Percentiles rank a stretch among this genome's conserved stretches.
Evolutionary conservation across 2,113 vertebrate species (phyloP).

Genomic region (Puntigrus tetrazona): DNA sequence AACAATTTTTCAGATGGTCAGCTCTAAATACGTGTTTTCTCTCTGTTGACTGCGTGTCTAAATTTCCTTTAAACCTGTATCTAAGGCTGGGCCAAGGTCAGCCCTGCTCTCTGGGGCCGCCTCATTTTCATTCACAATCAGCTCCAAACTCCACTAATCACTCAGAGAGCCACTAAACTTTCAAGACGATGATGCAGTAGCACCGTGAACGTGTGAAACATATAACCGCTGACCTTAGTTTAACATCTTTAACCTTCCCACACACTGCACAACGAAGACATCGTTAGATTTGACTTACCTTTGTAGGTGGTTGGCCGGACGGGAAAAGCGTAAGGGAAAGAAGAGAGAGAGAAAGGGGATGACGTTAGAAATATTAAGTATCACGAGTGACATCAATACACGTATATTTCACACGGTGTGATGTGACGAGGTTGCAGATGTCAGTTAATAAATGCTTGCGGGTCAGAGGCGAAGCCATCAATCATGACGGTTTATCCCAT

Average conservation of each 20-base stretch:
- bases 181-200: constrained; percentile 15
- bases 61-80: constrained; percentile 6
- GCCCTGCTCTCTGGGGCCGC: neutral
- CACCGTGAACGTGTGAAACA: neutral
- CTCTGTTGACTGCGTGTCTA: constrained; percentile 17
- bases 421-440: constrained; percentile 9
- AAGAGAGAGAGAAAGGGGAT: constrained; percentile 3
- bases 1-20: constrained; percentile 44
- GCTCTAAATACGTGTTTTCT: constrained; percentile 34
- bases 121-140: constrained; percentile 36
- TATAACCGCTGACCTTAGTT: constrained; percentile 20
- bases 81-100: constrained; percentile 31
- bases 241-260: constrained; percentile 25
- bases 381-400: constrained; percentile 14
- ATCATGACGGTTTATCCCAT: neutral
- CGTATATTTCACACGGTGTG: neutral
- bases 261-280: neutral
- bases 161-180: constrained; percentile 3
- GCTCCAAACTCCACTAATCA: constrained; percentile 19
- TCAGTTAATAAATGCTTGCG: neutral
- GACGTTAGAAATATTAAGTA: constrained; percentile 4
- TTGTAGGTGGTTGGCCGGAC: neutral
- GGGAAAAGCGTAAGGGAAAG: neutral
- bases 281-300: constrained; percentile 68
- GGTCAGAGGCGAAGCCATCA: neutral